Evolutionary conservation across 2,113 vertebrate species (phyloP), one percentile per base, ranked within the genome.

Genomic region (Pristiophorus japonicus): DNA sequence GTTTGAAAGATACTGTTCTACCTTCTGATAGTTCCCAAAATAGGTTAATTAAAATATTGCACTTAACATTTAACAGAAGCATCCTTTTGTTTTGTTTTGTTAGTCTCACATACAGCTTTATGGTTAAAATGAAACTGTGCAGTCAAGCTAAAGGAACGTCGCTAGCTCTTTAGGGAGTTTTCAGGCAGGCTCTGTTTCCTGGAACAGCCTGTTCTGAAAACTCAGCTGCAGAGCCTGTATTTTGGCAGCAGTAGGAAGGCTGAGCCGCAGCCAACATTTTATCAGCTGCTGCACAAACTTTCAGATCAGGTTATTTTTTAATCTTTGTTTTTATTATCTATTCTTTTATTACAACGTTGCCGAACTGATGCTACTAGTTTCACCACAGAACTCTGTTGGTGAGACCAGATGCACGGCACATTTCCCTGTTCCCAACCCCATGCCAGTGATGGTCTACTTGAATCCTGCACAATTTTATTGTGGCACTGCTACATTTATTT

Each of bases 1-100:
- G 66, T 94, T 94, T 73, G 93, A 94, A 94, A 51, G 11, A 94
- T 94, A 65, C 93, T 94, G 93, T 94, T 70, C 66, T 45, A 94
- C 65, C 66, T 94, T 70, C 93, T 27, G 27, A 94, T 47, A 94
- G 93, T 30, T 51, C 45, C 66, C 42, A 73, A 14, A 67, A 94
- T 94, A 8, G 47, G 42, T 45, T 94, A 63, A 92, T 92, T 92
- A 92, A 92, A 92, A 92, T 63, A 92, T 92, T 92, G 62, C 59
- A 63, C 88, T 92, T 92, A 92, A 65, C 59, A 20, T 90, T 55
- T 59, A 90, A 90, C 87, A 90, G 87, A 90, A 90, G 87, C 51
- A 90, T 92, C 59, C 34, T 92, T 81, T 92, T 63, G 59, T 92
- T 81, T 92, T 63, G 59, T 92, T 65, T 92, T 92, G 88, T 63